phyloP scores from a whole-genome alignment of 2,797 vertebrate species.

The Macropodus opercularis region DNA sequence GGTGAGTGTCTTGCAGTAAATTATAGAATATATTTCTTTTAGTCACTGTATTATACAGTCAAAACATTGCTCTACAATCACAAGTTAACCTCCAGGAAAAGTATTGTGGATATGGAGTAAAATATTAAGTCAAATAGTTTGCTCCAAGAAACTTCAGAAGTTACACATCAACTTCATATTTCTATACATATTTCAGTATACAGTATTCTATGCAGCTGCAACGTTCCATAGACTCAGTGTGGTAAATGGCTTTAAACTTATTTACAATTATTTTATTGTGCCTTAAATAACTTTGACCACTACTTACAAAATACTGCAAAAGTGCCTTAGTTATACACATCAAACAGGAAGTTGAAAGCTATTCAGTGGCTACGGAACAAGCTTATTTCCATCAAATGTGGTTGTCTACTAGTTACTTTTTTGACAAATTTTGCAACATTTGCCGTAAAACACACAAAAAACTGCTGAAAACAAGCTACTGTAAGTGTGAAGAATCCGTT shows the following conservation, averaged over 20 bases:
- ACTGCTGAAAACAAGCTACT: too few species aligned
- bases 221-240: background rate
- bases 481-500: too few species aligned
- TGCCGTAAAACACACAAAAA: too few species aligned
- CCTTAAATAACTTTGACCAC: conserved; percentile 38
- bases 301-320: background rate
- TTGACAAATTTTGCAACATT: too few species aligned
- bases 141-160: background rate
- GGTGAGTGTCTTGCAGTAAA: background rate
- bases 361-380: too few species aligned
- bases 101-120: background rate
- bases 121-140: conserved; percentile 1
- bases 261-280: conserved; percentile 18
- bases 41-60: background rate
- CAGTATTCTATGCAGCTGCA: conserved; percentile 4
- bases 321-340: conserved; percentile 40
- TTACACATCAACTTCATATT: background rate
- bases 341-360: background rate
- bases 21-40: conserved; percentile 25
- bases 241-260: background rate
- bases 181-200: background rate
- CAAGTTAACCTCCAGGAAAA: background rate
- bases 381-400: too few species aligned
- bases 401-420: too few species aligned
- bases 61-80: conserved; percentile 5